These are phyloP conservation scores for Haemorhous mexicanus DNA, from an alignment of 2,113 vertebrate genomes.

Conservation along the genomic window DNA sequence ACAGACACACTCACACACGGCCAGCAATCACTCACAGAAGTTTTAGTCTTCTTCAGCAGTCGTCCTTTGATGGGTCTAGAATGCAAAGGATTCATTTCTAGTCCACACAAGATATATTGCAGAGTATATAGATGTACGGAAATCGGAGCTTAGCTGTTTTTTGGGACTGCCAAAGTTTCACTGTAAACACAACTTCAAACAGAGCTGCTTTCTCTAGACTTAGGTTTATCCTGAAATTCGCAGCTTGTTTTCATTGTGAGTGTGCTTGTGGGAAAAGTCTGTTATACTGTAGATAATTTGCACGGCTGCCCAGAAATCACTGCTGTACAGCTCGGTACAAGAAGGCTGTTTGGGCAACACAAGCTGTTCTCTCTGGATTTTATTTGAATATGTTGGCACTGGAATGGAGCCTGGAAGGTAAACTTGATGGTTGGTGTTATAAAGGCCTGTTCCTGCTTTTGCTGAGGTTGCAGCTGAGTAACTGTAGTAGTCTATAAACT, in stretches of 20 bases:
- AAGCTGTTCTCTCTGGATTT: conserved; percentile 35
- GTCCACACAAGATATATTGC: conserved; percentile 59
- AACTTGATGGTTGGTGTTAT: conserved; percentile 7
- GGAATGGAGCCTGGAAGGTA: conserved; percentile 27
- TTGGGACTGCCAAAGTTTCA: conserved; percentile 52
- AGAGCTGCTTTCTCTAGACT: conserved; percentile 49
- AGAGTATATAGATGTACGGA: conserved; percentile 58
- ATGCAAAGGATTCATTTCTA: conserved; percentile 43
- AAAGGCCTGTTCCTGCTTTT: conserved; percentile 3
- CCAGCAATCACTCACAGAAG: conserved; percentile 34
- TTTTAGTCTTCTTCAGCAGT: conserved; percentile 59
- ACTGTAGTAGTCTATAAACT: background rate
- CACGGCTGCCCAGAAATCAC: background rate
- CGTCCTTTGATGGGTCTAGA: conserved; percentile 52
- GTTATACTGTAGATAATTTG: conserved; percentile 6
- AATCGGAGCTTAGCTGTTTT: conserved; percentile 61
- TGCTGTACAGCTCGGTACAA: background rate
- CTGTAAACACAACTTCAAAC: conserved; percentile 63
- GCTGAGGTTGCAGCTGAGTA: background rate
- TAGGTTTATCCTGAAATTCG: conserved; percentile 13
- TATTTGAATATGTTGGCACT: conserved; percentile 28
- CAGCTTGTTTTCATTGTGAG: conserved; percentile 57
- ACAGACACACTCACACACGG: background rate
- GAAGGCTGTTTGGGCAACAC: background rate
- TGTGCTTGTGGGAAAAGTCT: conserved; percentile 8